Conservation (phyloP, 2,888 invertebrate species). For the Dicycla oo region DNA sequence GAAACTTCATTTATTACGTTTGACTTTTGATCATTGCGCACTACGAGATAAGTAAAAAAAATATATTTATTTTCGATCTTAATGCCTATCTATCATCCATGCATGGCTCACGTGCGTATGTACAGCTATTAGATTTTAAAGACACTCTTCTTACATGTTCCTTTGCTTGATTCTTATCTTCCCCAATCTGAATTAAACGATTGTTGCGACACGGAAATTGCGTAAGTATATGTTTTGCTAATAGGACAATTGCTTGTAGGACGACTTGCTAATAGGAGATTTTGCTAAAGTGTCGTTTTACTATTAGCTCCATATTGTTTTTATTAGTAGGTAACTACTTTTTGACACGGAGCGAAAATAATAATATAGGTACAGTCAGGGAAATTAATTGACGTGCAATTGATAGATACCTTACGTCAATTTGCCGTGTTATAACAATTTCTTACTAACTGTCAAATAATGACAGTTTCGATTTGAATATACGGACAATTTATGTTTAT, state of each 20-base stretch:
- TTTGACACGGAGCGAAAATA: no score
- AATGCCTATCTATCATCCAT: constrained; percentile 20
- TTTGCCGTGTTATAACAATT: background rate
- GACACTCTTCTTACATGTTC: background rate
- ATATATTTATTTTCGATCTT: background rate
- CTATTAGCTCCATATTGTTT: no score
- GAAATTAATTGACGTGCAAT: background rate
- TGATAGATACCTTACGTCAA: background rate
- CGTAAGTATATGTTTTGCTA: no score
- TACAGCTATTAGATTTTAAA: background rate
- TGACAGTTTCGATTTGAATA: background rate
- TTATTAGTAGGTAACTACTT: no score
- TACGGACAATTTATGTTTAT: background rate
- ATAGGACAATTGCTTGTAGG: no score
- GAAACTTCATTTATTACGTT: constrained; percentile 7
- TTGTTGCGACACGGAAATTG: no score
- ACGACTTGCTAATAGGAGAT: no score
- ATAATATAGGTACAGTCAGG: no score
- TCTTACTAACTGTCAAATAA: background rate
- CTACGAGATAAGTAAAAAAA: constrained; percentile 2
- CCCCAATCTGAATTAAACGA: no score
- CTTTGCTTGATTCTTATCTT: background rate
- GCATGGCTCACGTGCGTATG: constrained; percentile 1
- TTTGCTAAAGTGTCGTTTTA: no score
- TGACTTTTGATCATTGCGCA: constrained; percentile 6